phyloP scores from a whole-genome alignment of 2,888 invertebrate genomes.

The Julus scandinavius region DNA sequence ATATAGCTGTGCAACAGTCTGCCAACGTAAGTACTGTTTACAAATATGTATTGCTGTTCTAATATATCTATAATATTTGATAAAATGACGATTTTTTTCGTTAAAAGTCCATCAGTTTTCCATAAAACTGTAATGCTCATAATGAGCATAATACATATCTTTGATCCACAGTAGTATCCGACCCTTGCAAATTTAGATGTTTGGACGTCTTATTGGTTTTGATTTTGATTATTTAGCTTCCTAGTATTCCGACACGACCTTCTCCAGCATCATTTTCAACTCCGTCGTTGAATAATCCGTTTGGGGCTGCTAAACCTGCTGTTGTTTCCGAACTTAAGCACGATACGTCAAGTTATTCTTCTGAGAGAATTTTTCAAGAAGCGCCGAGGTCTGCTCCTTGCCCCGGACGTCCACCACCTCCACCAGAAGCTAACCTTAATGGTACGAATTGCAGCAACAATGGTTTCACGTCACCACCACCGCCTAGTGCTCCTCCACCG shows the following conservation, averaged over 20 bases:
- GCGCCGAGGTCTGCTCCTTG: background rate
- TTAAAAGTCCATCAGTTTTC: too few relatives aligned
- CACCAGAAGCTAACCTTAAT: conserved; percentile 33
- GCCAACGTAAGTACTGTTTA: conserved; percentile 11
- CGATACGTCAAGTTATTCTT: background rate
- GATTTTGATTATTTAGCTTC: background rate
- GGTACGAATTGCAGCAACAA: conserved; percentile 47
- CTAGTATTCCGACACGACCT: background rate
- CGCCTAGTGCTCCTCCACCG: conserved; percentile 58
- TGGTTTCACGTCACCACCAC: conserved; percentile 57
- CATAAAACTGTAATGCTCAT: too few relatives aligned
- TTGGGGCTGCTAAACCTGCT: background rate
- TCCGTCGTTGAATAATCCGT: background rate
- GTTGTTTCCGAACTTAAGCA: background rate
- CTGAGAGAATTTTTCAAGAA: background rate
- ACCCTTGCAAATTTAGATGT: too few relatives aligned
- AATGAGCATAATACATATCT: too few relatives aligned
- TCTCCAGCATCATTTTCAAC: background rate
- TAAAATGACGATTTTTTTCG: too few relatives aligned
- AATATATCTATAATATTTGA: too few relatives aligned
- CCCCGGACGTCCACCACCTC: conserved; percentile 53
- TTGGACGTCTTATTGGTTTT: background rate
- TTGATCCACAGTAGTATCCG: too few relatives aligned
- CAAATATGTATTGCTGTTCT: too few relatives aligned
- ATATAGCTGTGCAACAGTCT: conserved; percentile 26